A percentile compares a stretch with the other conserved stretches of the same genome.
Evolutionary conservation across 2,888 invertebrate genomes (phyloP).

Genomic region (Ligdia adustata): DNA sequence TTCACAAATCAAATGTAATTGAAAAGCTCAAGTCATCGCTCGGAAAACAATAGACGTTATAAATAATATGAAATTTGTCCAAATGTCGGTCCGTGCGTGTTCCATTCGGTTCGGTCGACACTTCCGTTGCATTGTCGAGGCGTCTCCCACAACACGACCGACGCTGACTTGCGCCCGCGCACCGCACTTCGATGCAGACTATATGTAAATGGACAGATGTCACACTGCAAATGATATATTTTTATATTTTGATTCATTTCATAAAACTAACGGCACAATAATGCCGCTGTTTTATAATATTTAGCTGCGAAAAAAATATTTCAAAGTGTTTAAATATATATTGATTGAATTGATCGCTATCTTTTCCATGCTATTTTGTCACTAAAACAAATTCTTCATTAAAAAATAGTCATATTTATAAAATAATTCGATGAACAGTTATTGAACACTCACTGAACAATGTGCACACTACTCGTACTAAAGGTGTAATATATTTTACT

Average conservation of each 20-base stretch:
- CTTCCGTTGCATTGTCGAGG: conserved; percentile 78
- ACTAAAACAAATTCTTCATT: too few species aligned
- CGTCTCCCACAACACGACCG: conserved; percentile 58
- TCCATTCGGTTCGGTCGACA: conserved; percentile 76
- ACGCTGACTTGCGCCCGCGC: conserved; percentile 60
- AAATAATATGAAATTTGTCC: conserved; percentile 75
- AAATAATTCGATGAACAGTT: too few species aligned
- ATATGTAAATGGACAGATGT: conserved; percentile 33
- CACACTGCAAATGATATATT: too few species aligned
- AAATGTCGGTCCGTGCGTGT: conserved; percentile 56
- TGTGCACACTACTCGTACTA: too few species aligned
- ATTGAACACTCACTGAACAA: too few species aligned
- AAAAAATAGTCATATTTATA: too few species aligned
- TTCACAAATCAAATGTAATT: conserved; percentile 3
- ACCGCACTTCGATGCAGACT: conserved; percentile 40
- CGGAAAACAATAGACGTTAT: conserved; percentile 40
- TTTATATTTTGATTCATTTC: background rate
- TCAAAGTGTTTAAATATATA: too few species aligned
- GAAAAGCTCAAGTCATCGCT: conserved; percentile 32
- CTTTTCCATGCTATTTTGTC: too few species aligned
- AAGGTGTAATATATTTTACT: too few species aligned
- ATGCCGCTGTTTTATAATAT: too few species aligned
- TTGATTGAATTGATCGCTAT: too few species aligned
- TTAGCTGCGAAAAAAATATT: too few species aligned
- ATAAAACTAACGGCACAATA: background rate